Evolutionary conservation across 2,888 invertebrate species (phyloP).

Genomic region (Ormyrus labotus): DNA sequence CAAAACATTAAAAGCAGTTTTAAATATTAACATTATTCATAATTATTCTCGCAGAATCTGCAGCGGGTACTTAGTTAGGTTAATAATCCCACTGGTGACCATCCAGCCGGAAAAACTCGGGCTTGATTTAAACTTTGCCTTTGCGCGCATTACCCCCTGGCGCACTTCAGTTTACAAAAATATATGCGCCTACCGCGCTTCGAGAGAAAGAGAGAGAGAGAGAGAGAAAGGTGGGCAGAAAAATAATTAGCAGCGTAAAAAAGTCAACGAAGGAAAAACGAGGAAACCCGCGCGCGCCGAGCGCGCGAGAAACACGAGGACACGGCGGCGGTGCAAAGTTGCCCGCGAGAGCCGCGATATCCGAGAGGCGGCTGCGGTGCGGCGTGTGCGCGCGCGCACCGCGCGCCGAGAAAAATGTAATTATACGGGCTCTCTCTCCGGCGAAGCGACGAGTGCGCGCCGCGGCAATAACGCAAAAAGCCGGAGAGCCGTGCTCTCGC

Average conservation of each 20-base stretch:
- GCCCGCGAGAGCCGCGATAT: not conserved
- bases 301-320: not conserved
- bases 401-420: conserved; percentile 48
- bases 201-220: not conserved
- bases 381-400: conserved; percentile 19
- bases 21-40: too few species aligned
- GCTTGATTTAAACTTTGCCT: conserved; percentile 18
- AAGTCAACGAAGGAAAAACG: not conserved
- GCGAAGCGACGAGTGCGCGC: not conserved
- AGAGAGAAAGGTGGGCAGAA: not conserved
- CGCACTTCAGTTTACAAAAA: conserved; percentile 12
- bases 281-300: not conserved
- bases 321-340: not conserved
- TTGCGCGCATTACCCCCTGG: not conserved
- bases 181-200: too few species aligned
- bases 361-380: not conserved
- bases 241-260: conserved; percentile 38
- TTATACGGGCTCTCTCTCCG: conserved; percentile 29
- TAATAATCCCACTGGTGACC: conserved; percentile 26
- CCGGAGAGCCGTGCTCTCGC: not conserved
- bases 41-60: too few species aligned
- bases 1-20: too few species aligned
- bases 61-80: not conserved
- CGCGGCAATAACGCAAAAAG: conserved; percentile 44
- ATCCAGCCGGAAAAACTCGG: conserved; percentile 7